Percentiles rank a stretch among this genome's conserved stretches.
Conservation (phyloP, 1,140 invertebrate species). For the Drosophila malerkotliana region DNA sequence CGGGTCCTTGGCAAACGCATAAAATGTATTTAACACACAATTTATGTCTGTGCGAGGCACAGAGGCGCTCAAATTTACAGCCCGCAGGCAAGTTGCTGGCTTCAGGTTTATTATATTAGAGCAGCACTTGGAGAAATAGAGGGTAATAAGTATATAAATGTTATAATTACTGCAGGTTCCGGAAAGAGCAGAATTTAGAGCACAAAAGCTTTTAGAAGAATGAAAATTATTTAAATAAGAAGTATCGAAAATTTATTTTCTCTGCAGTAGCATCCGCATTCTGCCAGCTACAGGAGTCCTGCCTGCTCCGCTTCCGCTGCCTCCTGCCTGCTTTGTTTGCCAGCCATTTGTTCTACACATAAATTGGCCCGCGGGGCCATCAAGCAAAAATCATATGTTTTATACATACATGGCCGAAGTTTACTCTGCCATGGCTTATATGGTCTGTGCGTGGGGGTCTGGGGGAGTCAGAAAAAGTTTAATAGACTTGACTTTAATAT, state of each 20-base stretch:
- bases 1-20: slow-evolving; percentile 64
- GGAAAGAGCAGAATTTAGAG: neutral
- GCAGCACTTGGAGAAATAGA: neutral
- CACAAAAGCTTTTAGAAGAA: no score
- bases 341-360: slow-evolving; percentile 74
- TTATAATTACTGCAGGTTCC: neutral
- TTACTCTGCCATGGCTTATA: slow-evolving; percentile 18
- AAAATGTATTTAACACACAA: slow-evolving; percentile 82
- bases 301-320: slow-evolving; percentile 2
- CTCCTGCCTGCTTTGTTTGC: slow-evolving; percentile 33
- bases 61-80: slow-evolving; percentile 74
- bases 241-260: neutral
- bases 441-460: neutral
- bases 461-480: slow-evolving; percentile 53
- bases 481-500: slow-evolving; percentile 77
- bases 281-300: slow-evolving; percentile 25
- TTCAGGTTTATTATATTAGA: slow-evolving; percentile 77
- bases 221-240: neutral
- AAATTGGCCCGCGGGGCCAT: slow-evolving; percentile 78
- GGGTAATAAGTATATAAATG: neutral
- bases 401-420: slow-evolving; percentile 76
- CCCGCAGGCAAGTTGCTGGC: slow-evolving; percentile 59
- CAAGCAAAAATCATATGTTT: slow-evolving; percentile 80
- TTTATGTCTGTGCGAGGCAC: slow-evolving; percentile 74
- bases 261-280: slow-evolving; percentile 29